Conservation (phyloP, 2,888 invertebrate species). For the Mayetiola destructor region DNA sequence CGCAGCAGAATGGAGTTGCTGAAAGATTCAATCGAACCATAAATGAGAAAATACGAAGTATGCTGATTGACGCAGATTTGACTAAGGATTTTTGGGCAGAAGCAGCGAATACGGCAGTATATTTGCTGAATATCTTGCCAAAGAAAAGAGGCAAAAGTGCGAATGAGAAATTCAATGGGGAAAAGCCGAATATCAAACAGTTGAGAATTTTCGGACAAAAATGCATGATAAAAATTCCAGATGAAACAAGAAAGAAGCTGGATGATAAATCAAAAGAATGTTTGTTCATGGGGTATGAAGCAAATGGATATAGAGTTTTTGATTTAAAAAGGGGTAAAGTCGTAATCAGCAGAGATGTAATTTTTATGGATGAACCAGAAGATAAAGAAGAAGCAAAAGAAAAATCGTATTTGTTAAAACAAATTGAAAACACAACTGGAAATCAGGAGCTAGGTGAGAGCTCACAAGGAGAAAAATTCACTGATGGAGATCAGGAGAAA, state of each 20-base stretch:
- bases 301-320: slow-evolving; percentile 12
- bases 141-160: background rate
- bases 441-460: background rate
- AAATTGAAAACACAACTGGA: background rate
- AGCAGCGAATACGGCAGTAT: background rate
- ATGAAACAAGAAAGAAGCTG: slow-evolving; percentile 18
- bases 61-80: background rate
- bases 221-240: slow-evolving; percentile 15
- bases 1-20: slow-evolving; percentile 12
- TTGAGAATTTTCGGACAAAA: slow-evolving; percentile 8
- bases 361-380: slow-evolving; percentile 1
- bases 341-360: slow-evolving; percentile 12
- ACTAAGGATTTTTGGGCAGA: slow-evolving; percentile 7
- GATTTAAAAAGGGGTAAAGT: background rate
- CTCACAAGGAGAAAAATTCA: background rate
- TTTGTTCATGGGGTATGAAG: slow-evolving; percentile 8
- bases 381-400: background rate
- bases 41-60: background rate
- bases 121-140: background rate
- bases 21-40: slow-evolving; percentile 15
- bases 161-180: background rate
- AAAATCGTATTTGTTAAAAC: background rate
- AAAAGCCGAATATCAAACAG: background rate
- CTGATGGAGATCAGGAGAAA: background rate
- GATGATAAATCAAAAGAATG: slow-evolving; percentile 16